These are phyloP conservation scores for Pseudopipra pipra DNA, from an alignment of 2,113 vertebrate genomes.

Conservation along the genomic window DNA sequence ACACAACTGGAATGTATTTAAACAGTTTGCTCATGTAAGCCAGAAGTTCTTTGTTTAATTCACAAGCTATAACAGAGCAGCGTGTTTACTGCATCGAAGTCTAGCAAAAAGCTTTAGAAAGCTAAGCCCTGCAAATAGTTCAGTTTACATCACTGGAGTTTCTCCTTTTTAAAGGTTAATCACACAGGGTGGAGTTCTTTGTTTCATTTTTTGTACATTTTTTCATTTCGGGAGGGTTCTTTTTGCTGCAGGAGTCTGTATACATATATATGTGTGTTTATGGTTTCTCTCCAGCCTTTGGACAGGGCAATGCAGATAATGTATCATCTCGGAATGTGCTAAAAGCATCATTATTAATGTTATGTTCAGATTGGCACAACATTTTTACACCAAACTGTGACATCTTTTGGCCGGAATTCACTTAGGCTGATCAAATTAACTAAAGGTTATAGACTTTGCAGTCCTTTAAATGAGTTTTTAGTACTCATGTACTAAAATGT, in stretches of 20 bases:
- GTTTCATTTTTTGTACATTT: neutral
- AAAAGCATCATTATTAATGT: neutral
- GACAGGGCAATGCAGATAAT: neutral
- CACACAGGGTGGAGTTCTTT: neutral
- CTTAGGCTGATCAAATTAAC: neutral
- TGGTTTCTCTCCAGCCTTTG: neutral
- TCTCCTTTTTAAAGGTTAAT: neutral
- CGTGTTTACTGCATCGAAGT: neutral
- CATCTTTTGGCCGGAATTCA: neutral
- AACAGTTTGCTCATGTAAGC: neutral
- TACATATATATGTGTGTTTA: too few relatives aligned
- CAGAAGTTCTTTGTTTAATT: neutral
- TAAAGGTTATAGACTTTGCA: neutral
- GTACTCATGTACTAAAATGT: neutral
- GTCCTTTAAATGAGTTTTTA: neutral
- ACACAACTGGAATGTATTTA: neutral
- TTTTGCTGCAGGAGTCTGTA: neutral
- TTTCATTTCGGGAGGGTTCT: neutral
- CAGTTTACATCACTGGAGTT: neutral
- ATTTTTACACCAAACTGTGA: neutral
- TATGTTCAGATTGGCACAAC: neutral
- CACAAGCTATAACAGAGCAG: neutral
- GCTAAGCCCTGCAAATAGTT: neutral
- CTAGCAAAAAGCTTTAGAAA: neutral
- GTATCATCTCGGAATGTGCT: neutral